Evolutionary conservation across 2,797 vertebrate species (phyloP).

Genomic region (Botia almorhae): DNA sequence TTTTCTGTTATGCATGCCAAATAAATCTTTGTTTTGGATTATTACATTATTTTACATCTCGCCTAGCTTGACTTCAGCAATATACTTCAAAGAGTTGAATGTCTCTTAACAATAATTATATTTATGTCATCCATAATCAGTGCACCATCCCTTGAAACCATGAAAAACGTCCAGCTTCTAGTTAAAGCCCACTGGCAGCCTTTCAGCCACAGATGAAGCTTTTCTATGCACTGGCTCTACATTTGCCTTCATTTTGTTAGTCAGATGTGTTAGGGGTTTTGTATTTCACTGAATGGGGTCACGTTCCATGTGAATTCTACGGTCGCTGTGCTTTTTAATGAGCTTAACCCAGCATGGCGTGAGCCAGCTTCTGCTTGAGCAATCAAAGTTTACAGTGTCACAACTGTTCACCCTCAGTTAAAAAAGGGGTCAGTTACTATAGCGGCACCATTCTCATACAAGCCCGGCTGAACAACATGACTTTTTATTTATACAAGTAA

Average conservation of each 20-base stretch:
- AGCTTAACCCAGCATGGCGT: slow-evolving; percentile 36
- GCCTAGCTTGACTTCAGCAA: neutral
- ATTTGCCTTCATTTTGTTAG: slow-evolving; percentile 12
- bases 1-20: neutral
- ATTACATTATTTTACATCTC: neutral
- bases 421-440: slow-evolving; percentile 17
- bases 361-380: slow-evolving; percentile 6
- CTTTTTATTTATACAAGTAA: neutral
- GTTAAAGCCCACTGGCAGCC: slow-evolving; percentile 2
- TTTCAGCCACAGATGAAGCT: slow-evolving; percentile 12
- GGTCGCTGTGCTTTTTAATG: slow-evolving; percentile 42
- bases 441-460: slow-evolving; percentile 1
- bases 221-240: neutral
- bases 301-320: slow-evolving; percentile 19
- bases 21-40: slow-evolving; percentile 6
- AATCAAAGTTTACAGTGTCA: slow-evolving; percentile 10
- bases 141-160: neutral
- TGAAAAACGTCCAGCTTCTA: neutral
- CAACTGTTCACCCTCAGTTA: neutral
- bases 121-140: slow-evolving; percentile 13
- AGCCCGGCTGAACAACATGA: slow-evolving; percentile 30
- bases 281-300: slow-evolving; percentile 17
- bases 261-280: slow-evolving; percentile 7
- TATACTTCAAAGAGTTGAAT: neutral
- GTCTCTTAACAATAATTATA: neutral